Base-by-base conservation (phyloP, 2,113 vertebrate species). In the Leucosticte australis region DNA sequence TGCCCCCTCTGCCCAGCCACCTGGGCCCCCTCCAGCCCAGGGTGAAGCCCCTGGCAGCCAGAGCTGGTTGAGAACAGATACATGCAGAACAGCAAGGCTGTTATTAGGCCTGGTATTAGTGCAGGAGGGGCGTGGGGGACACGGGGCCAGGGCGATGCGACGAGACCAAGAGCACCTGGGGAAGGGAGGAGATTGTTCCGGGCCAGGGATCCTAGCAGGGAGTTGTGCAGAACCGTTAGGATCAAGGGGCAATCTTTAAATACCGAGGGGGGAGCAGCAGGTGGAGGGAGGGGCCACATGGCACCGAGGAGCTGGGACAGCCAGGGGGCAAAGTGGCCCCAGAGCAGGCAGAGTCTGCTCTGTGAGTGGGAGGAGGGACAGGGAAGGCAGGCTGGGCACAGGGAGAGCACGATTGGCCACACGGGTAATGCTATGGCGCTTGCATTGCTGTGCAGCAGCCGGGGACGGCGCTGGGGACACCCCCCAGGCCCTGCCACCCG, bases 41-140 rank as follows among this genome's bases (percentile, higher is more conserved):
- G 68, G 80, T 24, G 47, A 46, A 60, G 4, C 27, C 71, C 79
- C 56, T 49, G 79, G 87, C 87, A 90, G 87, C 55, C 41, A 19
- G 71, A 90, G 79, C 56, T 69, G 71, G 67, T 44, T 74, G 37
- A 78, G 60, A 93, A 96, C 87, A 90, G 95, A 64, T 73, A 96
- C 96, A 97, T 97, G 97, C 97, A 97, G 91, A 96, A 96, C 68
- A 97, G 93, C 94, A 82, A 96, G 89, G 95, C 57, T 60, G 57
- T 60, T 18, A 27, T 37, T 37, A 60, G 24, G 89, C 82, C 92
- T 85, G 87, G 93, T 44, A 75, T 80, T 89, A 91, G 96, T 93
- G 95, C 91, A 92, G 95, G 84, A 55, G 55, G 75, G 53, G 33
- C 2, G 0, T 2, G 1, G 62, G 65, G 42, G 28, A 27, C n/a